phyloP scores from a whole-genome alignment of 2,888 invertebrate genomes.

The Heliconius erato region DNA sequence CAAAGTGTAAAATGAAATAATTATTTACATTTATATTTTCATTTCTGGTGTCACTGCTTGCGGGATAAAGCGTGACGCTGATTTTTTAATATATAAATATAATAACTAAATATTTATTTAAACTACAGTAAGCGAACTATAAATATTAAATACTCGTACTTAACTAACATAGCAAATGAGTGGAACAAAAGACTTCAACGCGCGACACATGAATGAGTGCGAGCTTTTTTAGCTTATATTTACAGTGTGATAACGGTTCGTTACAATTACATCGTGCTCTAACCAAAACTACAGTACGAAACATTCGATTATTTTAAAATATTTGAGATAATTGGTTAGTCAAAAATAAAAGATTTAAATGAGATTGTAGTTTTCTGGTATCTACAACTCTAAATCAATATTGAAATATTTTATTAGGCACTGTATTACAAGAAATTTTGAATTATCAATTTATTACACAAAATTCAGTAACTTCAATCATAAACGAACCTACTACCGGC shows the following conservation, averaged over 20 bases:
- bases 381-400: background rate
- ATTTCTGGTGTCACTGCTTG: too few species aligned
- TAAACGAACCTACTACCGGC: background rate
- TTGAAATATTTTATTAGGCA: background rate
- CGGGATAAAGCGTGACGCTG: too few species aligned
- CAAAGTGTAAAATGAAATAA: too few species aligned
- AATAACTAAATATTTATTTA: too few species aligned
- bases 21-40: too few species aligned
- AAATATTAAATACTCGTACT: too few species aligned
- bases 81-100: too few species aligned
- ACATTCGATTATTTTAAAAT: too few species aligned
- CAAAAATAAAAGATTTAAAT: background rate
- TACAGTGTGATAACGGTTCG: conserved; percentile 21
- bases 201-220: conserved; percentile 22
- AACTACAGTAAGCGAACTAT: too few species aligned
- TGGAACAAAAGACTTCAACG: conserved; percentile 41
- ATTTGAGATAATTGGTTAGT: too few species aligned
- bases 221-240: conserved; percentile 23
- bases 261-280: conserved; percentile 6
- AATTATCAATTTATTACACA: background rate
- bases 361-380: background rate
- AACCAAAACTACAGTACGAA: background rate
- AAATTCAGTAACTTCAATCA: background rate
- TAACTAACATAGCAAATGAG: background rate
- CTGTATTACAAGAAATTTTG: background rate